Evolutionary conservation across 2,797 vertebrate species (phyloP), one percentile per base, ranked within the genome.

Genomic region (Alosa sapidissima): DNA sequence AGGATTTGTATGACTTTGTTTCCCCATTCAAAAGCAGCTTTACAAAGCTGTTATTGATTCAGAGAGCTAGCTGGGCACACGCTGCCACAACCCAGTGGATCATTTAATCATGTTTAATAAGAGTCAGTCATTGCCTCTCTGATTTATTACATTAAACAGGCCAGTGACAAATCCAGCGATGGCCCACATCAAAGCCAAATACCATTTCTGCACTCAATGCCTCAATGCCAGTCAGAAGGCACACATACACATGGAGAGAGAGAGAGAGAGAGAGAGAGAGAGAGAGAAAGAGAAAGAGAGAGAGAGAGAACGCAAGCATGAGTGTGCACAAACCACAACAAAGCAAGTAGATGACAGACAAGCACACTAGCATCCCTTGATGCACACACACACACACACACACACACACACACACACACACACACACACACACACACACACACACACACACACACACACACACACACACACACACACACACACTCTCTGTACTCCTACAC

Each of bases 21-120:
- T 93, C 92, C 90, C 89, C 91, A 93, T 93, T 94, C 91, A 94
- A 93, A 94, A 92, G 90, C 89, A 91, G 88, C 84, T 92, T 92
- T 92, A 93, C 89, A 92, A 90, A 92, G 93, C 89, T 86, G 5
- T 87, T 92, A 94, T 94, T 93, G 94, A 95, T 94, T 94, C 87
- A 92, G 89, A 93, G 91, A 88, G 89, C 91, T 93, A 85, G 65
- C 87, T 86, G 85, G 91, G 90, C 89, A 88, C 89, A 90, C 88
- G 86, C 87, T 88, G 92, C 92, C 92, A 92, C 91, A 92, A 93
- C 91, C 93, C 92, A 94, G 89, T 93, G 92, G 92, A 93, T 94
- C 92, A 92, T 94, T 96, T 95, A 94, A 94, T 95, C 92, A 92
- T 93, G 91, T 93, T 93, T 95, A 94, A 95, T 94, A 93, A 93